Evolutionary conservation across 2,797 vertebrate species (phyloP), one percentile per base, ranked within the genome.

Genomic region (Danio jaintianensis): DNA sequence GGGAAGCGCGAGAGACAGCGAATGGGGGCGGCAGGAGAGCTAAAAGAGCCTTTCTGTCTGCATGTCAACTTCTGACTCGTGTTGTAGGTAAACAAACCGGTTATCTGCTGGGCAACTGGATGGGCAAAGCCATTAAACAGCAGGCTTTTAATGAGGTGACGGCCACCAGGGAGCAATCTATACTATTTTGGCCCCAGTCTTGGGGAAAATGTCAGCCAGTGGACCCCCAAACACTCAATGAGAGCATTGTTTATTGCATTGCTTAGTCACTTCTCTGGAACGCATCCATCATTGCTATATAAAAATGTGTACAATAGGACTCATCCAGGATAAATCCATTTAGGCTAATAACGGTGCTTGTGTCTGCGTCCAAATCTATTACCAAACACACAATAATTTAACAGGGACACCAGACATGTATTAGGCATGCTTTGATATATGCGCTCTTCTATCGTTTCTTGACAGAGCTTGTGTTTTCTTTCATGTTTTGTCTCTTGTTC

Each of bases 181-280:
- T 29, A 13, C 76, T 78, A 64, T 81, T 75, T 47, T 76, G 86
- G 80, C 83, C 52, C 63, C 59, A 22, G 16, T 53, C 50, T 72
- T 76, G 59, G 3, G 71, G 76, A 40, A 68, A 81, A 83, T 64
- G 75, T 61, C 76, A 78, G 64, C 78, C 53, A 70, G 67, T 62
- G 59, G 61, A 80, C 78, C 52, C 71, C 79, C 59, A 53, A 78
- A 70, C 71, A 62, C 80, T 86, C 69, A 86, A 82, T 85, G 71
- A 80, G 66, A 81, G 78, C 83, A 83, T 85, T 86, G 86, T 87
- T 87, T 85, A 76, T 87, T 82, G 74, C 70, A 64, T 58, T 63
- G 4, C 29, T 83, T 82, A 86, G 75, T 86, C 80, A 86, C 77
- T 67, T 76, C 62, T 79, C 70, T 82, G 85, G 85, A 87, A 86